Percentiles rank a stretch among this genome's conserved stretches.
Conservation (phyloP, 1,140 invertebrate species). For the Phthorimaea operculella region DNA sequence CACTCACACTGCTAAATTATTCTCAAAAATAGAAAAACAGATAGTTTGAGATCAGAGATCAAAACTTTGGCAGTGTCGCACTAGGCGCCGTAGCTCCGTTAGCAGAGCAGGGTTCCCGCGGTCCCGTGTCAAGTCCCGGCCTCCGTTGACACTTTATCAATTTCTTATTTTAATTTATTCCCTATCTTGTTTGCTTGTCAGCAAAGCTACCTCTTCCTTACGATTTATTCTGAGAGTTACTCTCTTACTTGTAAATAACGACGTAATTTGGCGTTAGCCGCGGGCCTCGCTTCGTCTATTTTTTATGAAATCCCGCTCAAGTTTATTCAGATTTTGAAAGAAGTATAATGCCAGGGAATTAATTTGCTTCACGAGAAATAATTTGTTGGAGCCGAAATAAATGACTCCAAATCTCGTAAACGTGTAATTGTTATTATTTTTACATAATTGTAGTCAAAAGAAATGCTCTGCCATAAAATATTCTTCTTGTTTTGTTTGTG, state of each 20-base stretch:
- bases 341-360: conserved; percentile 62
- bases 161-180: no score
- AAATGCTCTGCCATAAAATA: conserved; percentile 26
- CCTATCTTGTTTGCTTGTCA: no score
- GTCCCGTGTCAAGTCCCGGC: no score
- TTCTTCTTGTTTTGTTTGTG: conserved; percentile 19
- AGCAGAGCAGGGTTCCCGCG: no score
- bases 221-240: no score
- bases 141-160: no score
- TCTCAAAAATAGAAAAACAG: no score
- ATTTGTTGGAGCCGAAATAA: conserved; percentile 53
- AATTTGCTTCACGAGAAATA: conserved; percentile 61
- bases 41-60: no score
- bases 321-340: conserved; percentile 61
- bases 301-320: conserved; percentile 61
- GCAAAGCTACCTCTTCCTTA: no score
- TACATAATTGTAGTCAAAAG: conserved; percentile 50
- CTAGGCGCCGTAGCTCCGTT: no score
- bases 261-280: conserved; percentile 60
- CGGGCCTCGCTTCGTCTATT: conserved; percentile 50
- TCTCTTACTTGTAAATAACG: conserved; percentile 55
- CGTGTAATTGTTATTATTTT: conserved; percentile 57
- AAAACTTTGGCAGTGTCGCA: no score
- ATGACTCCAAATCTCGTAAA: conserved; percentile 59
- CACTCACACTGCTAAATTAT: no score